Evolutionary conservation across 1,140 invertebrate genomes (phyloP).

Genomic region (Panagrolaimus sp.): DNA sequence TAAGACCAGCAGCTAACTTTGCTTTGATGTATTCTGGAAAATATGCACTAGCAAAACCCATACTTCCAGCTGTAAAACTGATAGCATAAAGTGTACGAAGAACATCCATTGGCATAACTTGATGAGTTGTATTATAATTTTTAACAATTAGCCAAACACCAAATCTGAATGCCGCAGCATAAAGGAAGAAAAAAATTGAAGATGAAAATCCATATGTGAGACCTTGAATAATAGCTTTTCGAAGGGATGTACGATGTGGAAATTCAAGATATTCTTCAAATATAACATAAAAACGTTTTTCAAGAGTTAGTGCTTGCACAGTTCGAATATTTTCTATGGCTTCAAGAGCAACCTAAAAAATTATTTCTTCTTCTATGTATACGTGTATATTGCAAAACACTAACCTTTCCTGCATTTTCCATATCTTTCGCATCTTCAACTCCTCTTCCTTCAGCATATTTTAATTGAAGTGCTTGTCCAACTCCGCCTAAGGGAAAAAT

Average conservation of each 20-base stretch:
- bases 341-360: conserved; percentile 38
- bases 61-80: conserved; percentile 26
- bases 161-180: conserved; percentile 61
- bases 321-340: conserved; percentile 50
- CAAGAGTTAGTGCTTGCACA: conserved; percentile 43
- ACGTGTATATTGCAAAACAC: background rate
- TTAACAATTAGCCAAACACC: conserved; percentile 57
- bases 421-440: conserved; percentile 59
- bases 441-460: conserved; percentile 54
- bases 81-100: conserved; percentile 52
- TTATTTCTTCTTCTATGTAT: no score
- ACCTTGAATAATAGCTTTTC: conserved; percentile 6
- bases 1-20: conserved; percentile 55
- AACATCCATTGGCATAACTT: conserved; percentile 47
- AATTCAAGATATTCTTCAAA: conserved; percentile 34
- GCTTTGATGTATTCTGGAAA: conserved; percentile 60
- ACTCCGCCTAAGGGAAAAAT: conserved; percentile 44
- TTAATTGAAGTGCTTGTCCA: conserved; percentile 8
- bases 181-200: conserved; percentile 59
- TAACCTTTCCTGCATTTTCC: conserved; percentile 61
- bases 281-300: conserved; percentile 33
- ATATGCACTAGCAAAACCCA: conserved; percentile 58
- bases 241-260: conserved; percentile 21
- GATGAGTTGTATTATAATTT: conserved; percentile 11
- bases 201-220: conserved; percentile 50